phyloP scores from a whole-genome alignment of 2,888 invertebrate species.

The Acanthosepion esculentum region DNA sequence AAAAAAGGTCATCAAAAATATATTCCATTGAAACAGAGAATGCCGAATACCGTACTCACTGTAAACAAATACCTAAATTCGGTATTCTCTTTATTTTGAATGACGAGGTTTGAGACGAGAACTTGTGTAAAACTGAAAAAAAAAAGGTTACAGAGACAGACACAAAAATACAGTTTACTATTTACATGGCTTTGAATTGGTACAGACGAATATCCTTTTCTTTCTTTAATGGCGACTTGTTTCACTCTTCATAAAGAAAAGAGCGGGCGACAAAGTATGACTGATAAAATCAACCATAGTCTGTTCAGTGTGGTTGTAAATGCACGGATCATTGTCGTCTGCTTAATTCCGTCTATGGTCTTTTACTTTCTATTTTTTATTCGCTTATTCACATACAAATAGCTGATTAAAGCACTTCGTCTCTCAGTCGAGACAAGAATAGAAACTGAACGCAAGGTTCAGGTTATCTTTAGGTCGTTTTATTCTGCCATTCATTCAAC shows the following conservation, averaged over 20 bases:
- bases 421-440: background rate
- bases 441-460: background rate
- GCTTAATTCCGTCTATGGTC: background rate
- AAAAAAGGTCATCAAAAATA: too few species aligned
- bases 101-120: background rate
- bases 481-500: background rate
- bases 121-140: background rate
- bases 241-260: background rate
- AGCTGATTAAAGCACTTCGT: background rate
- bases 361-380: background rate
- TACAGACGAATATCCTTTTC: background rate
- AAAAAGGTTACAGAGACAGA: background rate
- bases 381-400: background rate
- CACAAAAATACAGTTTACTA: slow-evolving; percentile 16
- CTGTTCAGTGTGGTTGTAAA: background rate
- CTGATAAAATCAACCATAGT: background rate
- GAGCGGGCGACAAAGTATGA: background rate
- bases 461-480: background rate
- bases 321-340: background rate
- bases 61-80: too few species aligned
- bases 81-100: background rate
- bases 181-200: too few species aligned
- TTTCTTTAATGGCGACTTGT: background rate
- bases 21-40: too few species aligned
- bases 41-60: too few species aligned